Evolutionary conservation across 2,797 vertebrate species (phyloP), one percentile per base, ranked within the genome.

Genomic region (Darevskia mixta): DNA sequence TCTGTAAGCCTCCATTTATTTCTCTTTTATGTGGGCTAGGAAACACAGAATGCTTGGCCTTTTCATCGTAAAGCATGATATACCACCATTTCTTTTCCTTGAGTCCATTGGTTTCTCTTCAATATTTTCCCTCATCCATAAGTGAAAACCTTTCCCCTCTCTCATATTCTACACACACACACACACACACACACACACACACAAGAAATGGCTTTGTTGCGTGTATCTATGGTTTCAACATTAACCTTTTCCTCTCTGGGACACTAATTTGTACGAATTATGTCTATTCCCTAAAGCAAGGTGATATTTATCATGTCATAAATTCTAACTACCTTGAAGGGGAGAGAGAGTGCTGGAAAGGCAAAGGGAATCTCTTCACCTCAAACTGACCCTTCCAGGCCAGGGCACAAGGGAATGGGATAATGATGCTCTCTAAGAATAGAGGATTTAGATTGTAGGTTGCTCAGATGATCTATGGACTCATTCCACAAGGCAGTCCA

Each of bases 181-280:
- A 49, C 45, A 49, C 45, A 49, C 45, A 13, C 45, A 89, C 76
- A 90, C n/a, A 87, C 3, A 61, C 55, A 38, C 11, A 27, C 4
- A 1, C 3, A 61, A 45, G 20, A 64, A 5, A 78, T 78, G 29
- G 20, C 38, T 84, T 0, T 8, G 25, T 38, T 75, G 6, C 0
- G 7, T 17, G 9, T 20, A 75, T 73, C n/a, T 81, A 6, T 66
- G 55, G 64, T 45, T 66, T 72, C 0, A 1, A 35, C 43, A 35
- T 83, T 35, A 78, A 43, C 58, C 64, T 45, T 87, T 90, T 77
- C 29, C 66, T 71, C 29, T 4, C 32, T 89, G 73, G 81, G 29
- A 79, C 66, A 18, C 10, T 78, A 84, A 9, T 18, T 86, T 61
- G 49, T 38, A 58, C 23, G 41, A 78, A 83, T 83, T 84, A 25